Base-by-base conservation (phyloP, 1,140 invertebrate genomes). In the Tetragnatha versicolor region DNA sequence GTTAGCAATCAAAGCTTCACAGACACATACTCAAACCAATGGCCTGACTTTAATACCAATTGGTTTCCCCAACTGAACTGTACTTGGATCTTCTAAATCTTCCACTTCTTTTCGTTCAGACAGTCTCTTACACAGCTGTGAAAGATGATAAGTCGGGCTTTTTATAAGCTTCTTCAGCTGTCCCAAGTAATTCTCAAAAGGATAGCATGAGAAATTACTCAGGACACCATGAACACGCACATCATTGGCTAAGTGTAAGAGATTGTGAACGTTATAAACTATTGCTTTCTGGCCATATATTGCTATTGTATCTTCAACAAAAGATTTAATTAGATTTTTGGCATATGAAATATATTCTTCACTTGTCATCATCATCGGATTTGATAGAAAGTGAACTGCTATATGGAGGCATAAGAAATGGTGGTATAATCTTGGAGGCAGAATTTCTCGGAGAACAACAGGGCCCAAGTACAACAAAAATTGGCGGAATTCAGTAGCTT, bases 401-500 rank as follows among this genome's bases (percentile, higher is more conserved):
- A 84, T 81, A 80, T 83, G 84, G 20, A 88, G 78, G 22, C 81
- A 55, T 31, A 87, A 49, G 82, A 88, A 88, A 80, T 87, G 81
- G 47, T 85, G 58, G 83, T 86, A 88, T n/a, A 84, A 31, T 39
- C 82, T 80, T 31, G 82, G 49, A 58, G 80, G 58, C 31, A 87
- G 25, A 61, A 83, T 81, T 65, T 82, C 68, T 80, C 83, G 83
- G 31, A 87, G 75, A 45, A 85, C 83, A 47, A 86, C 79, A 49
- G 85, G 82, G n/a, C 86, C 87, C 22, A 83, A 83, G 82, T 88
- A 88, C 6, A 87, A 69, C 29, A 88, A 65, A 83, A 88, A 87
- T 53, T 84, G 83, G n/a, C 87, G 81, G 81, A 87, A 87, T 81
- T 88, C 87, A 27, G 86, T 88, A 12, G 86, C 86, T 83, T 88